These are phyloP conservation scores for Eumerus sabulonum DNA, from an alignment of 2,888 invertebrate species.

Conservation along the genomic window DNA sequence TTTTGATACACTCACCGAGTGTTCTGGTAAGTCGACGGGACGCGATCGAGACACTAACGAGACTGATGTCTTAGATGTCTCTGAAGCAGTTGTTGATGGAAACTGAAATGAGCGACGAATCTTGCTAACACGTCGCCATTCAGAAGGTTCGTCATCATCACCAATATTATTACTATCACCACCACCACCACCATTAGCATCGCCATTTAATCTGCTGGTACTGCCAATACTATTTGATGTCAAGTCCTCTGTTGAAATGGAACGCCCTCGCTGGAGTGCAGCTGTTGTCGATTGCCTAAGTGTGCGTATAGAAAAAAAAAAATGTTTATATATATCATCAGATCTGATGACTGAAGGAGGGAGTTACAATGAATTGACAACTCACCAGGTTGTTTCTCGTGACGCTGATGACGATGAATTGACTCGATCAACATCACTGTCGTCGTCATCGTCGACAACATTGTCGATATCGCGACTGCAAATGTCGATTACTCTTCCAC, in stretches of 20 bases:
- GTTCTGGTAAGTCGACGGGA: slow-evolving; percentile 79
- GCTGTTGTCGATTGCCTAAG: slow-evolving; percentile 72
- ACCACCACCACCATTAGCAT: slow-evolving; percentile 78
- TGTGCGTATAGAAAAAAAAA: slow-evolving; percentile 23
- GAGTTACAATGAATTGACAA: slow-evolving; percentile 22
- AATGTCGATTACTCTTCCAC: slow-evolving; percentile 74
- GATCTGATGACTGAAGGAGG: neutral
- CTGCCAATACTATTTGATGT: slow-evolving; percentile 75
- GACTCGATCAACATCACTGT: slow-evolving; percentile 58
- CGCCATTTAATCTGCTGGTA: slow-evolving; percentile 63
- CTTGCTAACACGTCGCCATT: slow-evolving; percentile 84
- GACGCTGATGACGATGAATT: slow-evolving; percentile 71
- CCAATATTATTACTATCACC: slow-evolving; percentile 14
- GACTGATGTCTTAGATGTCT: neutral
- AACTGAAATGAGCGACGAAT: slow-evolving; percentile 84
- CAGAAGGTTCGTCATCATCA: slow-evolving; percentile 80
- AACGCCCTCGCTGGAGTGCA: slow-evolving; percentile 76
- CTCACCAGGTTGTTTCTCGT: slow-evolving; percentile 64
- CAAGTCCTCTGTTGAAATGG: slow-evolving; percentile 80
- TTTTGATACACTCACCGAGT: slow-evolving; percentile 80
- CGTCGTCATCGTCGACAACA: slow-evolving; percentile 74
- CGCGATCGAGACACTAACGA: slow-evolving; percentile 70
- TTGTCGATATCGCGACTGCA: slow-evolving; percentile 74
- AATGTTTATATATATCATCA: slow-evolving; percentile 22
- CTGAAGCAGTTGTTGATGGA: slow-evolving; percentile 79